Conservation (phyloP, 1,140 invertebrate genomes). For the Lepidostoma basale region DNA sequence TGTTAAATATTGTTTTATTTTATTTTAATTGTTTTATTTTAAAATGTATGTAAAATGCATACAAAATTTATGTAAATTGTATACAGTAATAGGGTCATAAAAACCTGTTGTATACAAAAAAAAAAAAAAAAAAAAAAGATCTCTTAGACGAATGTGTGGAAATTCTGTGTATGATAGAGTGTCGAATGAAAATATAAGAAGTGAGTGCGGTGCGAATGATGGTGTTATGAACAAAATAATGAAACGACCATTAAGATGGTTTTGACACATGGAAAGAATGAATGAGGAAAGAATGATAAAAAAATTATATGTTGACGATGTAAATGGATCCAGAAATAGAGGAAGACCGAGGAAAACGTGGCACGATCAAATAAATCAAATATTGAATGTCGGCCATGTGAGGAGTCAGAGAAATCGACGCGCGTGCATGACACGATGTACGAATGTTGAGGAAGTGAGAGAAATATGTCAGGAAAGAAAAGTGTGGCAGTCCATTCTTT, state of each 20-base stretch:
- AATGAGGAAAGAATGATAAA: not conserved
- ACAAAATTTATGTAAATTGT: too few species aligned
- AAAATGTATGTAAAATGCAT: too few species aligned
- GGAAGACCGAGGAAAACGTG: not conserved
- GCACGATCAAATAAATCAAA: not conserved
- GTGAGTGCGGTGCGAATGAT: not conserved
- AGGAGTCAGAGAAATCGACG: not conserved
- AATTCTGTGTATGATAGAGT: not conserved
- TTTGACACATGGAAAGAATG: not conserved
- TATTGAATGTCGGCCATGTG: not conserved
- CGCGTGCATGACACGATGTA: not conserved
- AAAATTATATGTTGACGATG: not conserved
- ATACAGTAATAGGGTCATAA: too few species aligned
- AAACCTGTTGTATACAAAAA: too few species aligned
- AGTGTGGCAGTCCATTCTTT: not conserved
- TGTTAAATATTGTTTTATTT: too few species aligned
- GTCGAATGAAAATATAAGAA: not conserved
- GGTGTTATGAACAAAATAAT: not conserved
- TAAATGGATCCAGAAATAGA: not conserved
- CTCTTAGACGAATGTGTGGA: not conserved
- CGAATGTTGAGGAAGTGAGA: not conserved
- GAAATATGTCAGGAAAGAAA: not conserved
- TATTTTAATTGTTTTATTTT: too few species aligned
- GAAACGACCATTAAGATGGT: not conserved
- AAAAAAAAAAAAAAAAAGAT: too few species aligned